phyloP scores from a whole-genome alignment of 2,113 vertebrate species.

The Toxostoma redivivum region DNA sequence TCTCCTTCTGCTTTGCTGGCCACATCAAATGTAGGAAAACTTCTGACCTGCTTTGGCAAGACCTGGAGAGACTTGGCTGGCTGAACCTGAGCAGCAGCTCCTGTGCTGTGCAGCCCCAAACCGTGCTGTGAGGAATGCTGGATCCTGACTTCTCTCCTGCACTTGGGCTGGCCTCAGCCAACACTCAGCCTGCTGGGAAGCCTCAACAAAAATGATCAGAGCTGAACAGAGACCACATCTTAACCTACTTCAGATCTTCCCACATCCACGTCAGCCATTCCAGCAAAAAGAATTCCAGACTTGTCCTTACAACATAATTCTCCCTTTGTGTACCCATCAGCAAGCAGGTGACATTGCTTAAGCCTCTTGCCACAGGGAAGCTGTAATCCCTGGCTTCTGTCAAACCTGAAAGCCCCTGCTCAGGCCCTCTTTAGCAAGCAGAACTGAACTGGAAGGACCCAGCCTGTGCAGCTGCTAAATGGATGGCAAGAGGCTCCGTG shows the following conservation, averaged over 20 bases:
- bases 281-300: not conserved
- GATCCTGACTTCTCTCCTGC: not conserved
- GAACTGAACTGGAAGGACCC: not conserved
- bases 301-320: not conserved
- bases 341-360: not conserved
- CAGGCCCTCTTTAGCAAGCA: not conserved
- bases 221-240: not conserved
- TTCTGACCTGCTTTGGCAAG: conserved; percentile 9
- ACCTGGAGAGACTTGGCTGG: not conserved
- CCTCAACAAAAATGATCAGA: not conserved
- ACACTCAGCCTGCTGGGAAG: not conserved
- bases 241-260: not conserved
- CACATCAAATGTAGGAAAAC: not conserved
- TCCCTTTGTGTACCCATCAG: not conserved
- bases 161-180: not conserved
- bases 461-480: not conserved
- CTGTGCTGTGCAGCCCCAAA: not conserved
- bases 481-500: not conserved
- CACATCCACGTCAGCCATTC: fast-evolving
- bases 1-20: not conserved
- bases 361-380: not conserved
- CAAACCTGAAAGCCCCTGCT: not conserved
- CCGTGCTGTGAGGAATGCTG: not conserved
- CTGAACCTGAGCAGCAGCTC: not conserved
- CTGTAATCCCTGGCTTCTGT: not conserved